Conservation (phyloP, 2,888 invertebrate species). For the Epirrhoe tristata region DNA sequence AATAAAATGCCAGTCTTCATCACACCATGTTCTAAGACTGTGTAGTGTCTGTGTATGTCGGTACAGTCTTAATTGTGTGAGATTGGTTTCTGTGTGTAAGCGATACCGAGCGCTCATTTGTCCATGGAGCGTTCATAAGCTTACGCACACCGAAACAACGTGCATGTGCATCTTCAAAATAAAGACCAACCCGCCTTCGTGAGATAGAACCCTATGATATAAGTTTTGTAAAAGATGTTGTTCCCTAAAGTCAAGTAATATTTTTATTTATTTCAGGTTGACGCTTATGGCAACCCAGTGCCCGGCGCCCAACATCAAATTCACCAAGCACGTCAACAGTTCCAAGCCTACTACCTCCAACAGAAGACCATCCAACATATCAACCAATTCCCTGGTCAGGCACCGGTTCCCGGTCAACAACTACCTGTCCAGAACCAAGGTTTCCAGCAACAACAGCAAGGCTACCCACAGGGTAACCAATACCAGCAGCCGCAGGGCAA, state of each 20-base stretch:
- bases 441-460: slow-evolving; percentile 42
- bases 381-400: slow-evolving; percentile 50
- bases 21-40: no score
- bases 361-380: slow-evolving; percentile 52
- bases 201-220: no score
- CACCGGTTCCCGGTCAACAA: slow-evolving; percentile 40
- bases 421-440: slow-evolving; percentile 48
- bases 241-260: not conserved
- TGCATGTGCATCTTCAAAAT: no score
- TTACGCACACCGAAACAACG: no score
- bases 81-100: no score
- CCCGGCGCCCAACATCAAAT: slow-evolving; percentile 76
- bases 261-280: slow-evolving; percentile 60
- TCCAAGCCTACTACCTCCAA: slow-evolving; percentile 58
- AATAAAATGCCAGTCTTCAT: no score
- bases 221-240: no score
- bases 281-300: slow-evolving; percentile 71
- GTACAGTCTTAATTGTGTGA: no score
- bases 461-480: slow-evolving; percentile 45
- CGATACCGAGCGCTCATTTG: no score
- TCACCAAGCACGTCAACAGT: slow-evolving; percentile 67
- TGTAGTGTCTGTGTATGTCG: no score
- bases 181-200: no score
- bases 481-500: slow-evolving; percentile 44
- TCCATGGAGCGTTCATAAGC: no score